These are phyloP conservation scores for Merodon equestris DNA, from an alignment of 2,888 invertebrate genomes.

Conservation along the genomic window DNA sequence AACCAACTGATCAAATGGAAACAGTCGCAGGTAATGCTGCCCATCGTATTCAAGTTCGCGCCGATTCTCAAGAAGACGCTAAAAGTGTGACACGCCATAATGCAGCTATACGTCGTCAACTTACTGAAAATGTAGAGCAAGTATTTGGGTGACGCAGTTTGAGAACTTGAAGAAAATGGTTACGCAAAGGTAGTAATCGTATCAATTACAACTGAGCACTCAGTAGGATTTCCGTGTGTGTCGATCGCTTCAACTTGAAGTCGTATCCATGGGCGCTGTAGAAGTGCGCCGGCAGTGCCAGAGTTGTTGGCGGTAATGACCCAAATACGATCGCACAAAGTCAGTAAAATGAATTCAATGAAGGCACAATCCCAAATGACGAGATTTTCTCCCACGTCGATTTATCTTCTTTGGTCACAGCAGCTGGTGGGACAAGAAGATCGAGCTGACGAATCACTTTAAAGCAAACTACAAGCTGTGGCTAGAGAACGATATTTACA, in stretches of 20 bases:
- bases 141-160: constrained; percentile 99
- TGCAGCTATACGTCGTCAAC: constrained; percentile 98
- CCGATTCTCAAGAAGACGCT: constrained; percentile 98
- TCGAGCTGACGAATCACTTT: constrained; percentile 93
- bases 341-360: constrained; percentile 71
- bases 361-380: constrained; percentile 77
- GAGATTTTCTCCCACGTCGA: constrained; percentile 78
- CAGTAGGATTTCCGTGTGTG: constrained; percentile 98
- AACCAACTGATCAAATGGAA: constrained; percentile 99
- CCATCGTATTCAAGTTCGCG: constrained; percentile 99
- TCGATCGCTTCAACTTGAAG: constrained; percentile 97
- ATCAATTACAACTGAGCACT: constrained; percentile 99
- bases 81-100: constrained; percentile 96
- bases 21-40: constrained; percentile 99
- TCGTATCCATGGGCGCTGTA: constrained; percentile 85
- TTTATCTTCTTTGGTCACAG: constrained; percentile 78
- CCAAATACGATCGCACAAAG: constrained; percentile 67
- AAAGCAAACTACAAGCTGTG: constrained; percentile 95
- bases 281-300: constrained; percentile 73
- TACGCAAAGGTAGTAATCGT: constrained; percentile 97
- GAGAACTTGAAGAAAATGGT: constrained; percentile 99
- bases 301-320: constrained; percentile 66
- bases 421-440: constrained; percentile 79
- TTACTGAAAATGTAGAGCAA: constrained; percentile 99
- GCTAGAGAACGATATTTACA: constrained; percentile 98